Evolutionary conservation across 2,113 vertebrate species (phyloP).

Genomic region (Strix uralensis): DNA sequence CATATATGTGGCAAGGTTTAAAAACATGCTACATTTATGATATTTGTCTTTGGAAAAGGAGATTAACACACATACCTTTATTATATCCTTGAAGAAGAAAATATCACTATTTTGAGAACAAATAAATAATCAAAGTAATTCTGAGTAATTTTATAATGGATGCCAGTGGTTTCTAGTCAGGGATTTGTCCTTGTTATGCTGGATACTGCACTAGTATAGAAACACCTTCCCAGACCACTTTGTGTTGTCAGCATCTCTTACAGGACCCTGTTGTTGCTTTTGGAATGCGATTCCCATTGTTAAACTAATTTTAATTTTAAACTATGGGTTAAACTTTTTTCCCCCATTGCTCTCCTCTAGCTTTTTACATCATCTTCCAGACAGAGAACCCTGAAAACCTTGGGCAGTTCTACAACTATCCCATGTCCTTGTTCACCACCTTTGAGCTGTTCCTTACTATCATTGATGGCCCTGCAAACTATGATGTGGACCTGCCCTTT

Average conservation of each 20-base stretch:
- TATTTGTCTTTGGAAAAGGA: not conserved
- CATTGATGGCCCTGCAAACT: conserved; percentile 90
- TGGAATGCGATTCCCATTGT: not conserved
- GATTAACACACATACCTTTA: not conserved
- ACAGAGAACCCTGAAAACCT: conserved; percentile 81
- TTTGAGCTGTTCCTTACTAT: conserved; percentile 91
- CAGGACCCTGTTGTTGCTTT: not conserved
- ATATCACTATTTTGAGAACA: not conserved
- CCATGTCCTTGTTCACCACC: conserved; percentile 86
- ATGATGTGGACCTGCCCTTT: conserved; percentile 80
- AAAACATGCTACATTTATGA: not conserved
- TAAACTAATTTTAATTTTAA: not conserved
- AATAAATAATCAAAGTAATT: not conserved
- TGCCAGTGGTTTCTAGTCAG: not conserved
- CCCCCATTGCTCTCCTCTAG: conserved; percentile 57
- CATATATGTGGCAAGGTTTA: not conserved
- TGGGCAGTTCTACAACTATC: conserved; percentile 84
- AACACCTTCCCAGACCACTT: not conserved
- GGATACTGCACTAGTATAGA: not conserved
- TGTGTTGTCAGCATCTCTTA: not conserved
- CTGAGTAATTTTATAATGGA: not conserved
- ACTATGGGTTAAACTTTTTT: not conserved
- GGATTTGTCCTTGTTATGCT: not conserved
- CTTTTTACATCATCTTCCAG: conserved; percentile 90
- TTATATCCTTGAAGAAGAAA: not conserved